These are phyloP conservation scores for Idris sp. DNA, from an alignment of 1,140 invertebrate genomes.

Conservation along the genomic window DNA sequence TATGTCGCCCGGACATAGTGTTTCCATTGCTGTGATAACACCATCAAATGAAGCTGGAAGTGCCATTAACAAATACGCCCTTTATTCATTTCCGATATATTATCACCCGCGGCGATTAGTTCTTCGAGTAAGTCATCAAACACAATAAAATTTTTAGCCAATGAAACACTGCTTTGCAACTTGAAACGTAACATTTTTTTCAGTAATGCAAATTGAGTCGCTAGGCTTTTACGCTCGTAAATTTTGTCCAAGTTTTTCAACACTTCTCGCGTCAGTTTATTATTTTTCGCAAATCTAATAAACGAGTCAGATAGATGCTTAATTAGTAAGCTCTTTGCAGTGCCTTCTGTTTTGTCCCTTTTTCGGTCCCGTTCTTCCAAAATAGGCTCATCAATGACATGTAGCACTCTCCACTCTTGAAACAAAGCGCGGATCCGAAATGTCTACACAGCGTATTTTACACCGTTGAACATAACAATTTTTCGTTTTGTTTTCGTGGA, in stretches of 20 bases:
- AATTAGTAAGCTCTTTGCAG: constrained; percentile 67
- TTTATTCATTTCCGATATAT: too few relatives aligned
- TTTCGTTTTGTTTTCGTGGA: constrained; percentile 26
- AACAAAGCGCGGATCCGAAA: constrained; percentile 27
- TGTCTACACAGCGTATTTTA: constrained; percentile 55
- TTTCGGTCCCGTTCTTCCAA: constrained; percentile 13
- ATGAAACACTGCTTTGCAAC: too few relatives aligned
- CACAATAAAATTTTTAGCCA: too few relatives aligned
- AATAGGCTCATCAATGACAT: constrained; percentile 12
- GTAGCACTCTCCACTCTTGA: constrained; percentile 17
- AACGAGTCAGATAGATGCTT: constrained; percentile 70
- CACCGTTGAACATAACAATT: constrained; percentile 52
- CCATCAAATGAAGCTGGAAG: too few relatives aligned
- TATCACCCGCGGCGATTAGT: too few relatives aligned
- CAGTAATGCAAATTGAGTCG: not conserved
- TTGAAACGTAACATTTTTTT: too few relatives aligned
- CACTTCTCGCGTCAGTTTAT: constrained; percentile 53
- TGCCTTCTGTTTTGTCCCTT: constrained; percentile 65
- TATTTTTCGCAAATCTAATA: constrained; percentile 65
- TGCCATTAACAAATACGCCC: too few relatives aligned
- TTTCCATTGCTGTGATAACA: too few relatives aligned
- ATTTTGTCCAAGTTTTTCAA: constrained; percentile 69
- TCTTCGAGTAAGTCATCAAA: too few relatives aligned
- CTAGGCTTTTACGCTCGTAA: constrained; percentile 17
- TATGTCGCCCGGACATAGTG: too few relatives aligned